Evolutionary conservation across 2,113 vertebrate species (phyloP).

Genomic region (Ibidorhyncha struthersii): DNA sequence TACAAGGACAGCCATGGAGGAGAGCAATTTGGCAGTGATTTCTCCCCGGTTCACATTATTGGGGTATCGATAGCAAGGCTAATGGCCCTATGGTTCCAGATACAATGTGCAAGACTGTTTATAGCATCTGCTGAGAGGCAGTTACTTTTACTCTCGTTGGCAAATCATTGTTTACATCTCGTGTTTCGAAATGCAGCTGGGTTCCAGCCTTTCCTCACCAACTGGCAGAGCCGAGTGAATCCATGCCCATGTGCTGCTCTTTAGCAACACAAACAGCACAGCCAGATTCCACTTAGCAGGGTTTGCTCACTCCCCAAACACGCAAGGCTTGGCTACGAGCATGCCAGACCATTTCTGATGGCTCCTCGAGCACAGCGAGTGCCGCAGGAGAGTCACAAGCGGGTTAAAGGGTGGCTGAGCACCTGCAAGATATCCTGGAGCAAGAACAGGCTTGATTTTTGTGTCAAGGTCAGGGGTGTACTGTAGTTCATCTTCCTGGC

Average conservation of each 20-base stretch:
- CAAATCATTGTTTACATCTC: slow-evolving; percentile 22
- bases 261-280: slow-evolving; percentile 54
- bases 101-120: not conserved
- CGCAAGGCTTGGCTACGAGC: not conserved
- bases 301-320: slow-evolving; percentile 39
- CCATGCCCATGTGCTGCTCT: slow-evolving; percentile 48
- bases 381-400: rapidly evolving
- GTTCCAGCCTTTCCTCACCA: slow-evolving; percentile 37
- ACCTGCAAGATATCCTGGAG: not conserved
- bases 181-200: slow-evolving; percentile 28
- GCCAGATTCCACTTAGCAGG: slow-evolving; percentile 26
- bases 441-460: not conserved
- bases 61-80: slow-evolving; percentile 1
- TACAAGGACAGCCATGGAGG: not conserved
- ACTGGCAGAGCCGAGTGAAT: not conserved
- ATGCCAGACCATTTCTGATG: rapidly evolving
- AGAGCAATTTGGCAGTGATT: not conserved
- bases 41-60: not conserved
- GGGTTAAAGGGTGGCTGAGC: not conserved
- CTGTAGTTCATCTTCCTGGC: not conserved
- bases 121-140: slow-evolving; percentile 14
- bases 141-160: slow-evolving; percentile 39
- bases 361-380: not conserved
- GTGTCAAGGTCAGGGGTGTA: not conserved
- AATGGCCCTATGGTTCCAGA: not conserved